These are phyloP conservation scores for Amaurobius ferox DNA, from an alignment of 2,888 invertebrate genomes.

Conservation along the genomic window DNA sequence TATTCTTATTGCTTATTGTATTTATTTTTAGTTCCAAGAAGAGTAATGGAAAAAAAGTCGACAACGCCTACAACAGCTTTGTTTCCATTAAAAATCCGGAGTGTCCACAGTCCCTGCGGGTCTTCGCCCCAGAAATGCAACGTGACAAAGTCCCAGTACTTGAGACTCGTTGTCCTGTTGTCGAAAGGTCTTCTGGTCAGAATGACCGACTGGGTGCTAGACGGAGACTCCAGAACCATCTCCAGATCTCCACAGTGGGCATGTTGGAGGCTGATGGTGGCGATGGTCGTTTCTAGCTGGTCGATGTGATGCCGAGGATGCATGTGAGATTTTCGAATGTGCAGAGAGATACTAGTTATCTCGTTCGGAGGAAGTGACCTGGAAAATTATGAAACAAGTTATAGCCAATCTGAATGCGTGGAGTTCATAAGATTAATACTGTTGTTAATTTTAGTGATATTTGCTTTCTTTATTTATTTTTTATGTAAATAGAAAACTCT, in stretches of 20 bases:
- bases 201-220: constrained; percentile 85
- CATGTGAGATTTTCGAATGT: not conserved
- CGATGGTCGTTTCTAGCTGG: constrained; percentile 89
- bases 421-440: too few species aligned
- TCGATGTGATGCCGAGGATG: constrained; percentile 73
- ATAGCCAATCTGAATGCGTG: too few species aligned
- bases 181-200: constrained; percentile 85
- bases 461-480: too few species aligned
- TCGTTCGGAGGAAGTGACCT: constrained; percentile 5
- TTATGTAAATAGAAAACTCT: too few species aligned
- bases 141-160: constrained; percentile 90
- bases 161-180: constrained; percentile 84
- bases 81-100: constrained; percentile 77
- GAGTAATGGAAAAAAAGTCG: not conserved
- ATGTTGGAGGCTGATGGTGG: constrained; percentile 84
- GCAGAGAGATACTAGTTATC: not conserved
- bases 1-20: too few species aligned
- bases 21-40: not conserved
- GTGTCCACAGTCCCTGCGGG: constrained; percentile 81
- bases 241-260: constrained; percentile 86
- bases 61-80: not conserved
- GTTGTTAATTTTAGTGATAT: too few species aligned
- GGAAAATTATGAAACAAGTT: too few species aligned
- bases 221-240: constrained; percentile 86
- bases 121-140: constrained; percentile 94